These are phyloP conservation scores for Barypeithes pellucidus DNA, from an alignment of 2,888 invertebrate species.

Conservation along the genomic window DNA sequence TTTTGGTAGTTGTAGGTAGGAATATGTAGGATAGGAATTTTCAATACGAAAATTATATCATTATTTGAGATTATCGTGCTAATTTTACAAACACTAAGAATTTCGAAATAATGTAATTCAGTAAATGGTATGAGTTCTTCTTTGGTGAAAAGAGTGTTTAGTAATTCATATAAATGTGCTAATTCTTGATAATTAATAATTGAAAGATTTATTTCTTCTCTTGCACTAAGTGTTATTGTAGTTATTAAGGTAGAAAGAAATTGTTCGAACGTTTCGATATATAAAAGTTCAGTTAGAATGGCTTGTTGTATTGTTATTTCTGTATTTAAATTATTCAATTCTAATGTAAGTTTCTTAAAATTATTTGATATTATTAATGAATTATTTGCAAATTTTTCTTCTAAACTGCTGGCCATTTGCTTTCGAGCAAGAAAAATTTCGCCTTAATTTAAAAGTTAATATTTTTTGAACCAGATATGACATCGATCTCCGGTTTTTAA, in stretches of 20 bases:
- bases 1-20: constrained; percentile 7
- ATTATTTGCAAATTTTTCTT: constrained; percentile 16
- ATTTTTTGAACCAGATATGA: too few species aligned
- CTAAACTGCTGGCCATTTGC: too few species aligned
- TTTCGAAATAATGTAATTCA: too few species aligned
- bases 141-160: background rate
- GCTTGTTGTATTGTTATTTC: constrained; percentile 12
- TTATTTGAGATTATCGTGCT: too few species aligned
- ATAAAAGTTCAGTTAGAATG: constrained; percentile 3
- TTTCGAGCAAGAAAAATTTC: too few species aligned
- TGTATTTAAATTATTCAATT: background rate
- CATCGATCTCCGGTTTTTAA: too few species aligned
- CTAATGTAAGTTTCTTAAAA: constrained; percentile 4
- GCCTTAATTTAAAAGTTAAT: too few species aligned
- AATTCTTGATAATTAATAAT: constrained; percentile 1
- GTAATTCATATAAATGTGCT: background rate
- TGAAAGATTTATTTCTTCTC: constrained; percentile 12
- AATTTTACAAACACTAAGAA: too few species aligned
- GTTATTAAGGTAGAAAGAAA: background rate
- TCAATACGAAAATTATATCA: background rate
- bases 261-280: background rate
- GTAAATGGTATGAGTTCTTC: constrained; percentile 7
- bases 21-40: background rate
- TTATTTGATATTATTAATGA: background rate
- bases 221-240: constrained; percentile 5